Evolutionary conservation across 2,797 vertebrate genomes (phyloP).

Genomic region (Margarornis squamiger): DNA sequence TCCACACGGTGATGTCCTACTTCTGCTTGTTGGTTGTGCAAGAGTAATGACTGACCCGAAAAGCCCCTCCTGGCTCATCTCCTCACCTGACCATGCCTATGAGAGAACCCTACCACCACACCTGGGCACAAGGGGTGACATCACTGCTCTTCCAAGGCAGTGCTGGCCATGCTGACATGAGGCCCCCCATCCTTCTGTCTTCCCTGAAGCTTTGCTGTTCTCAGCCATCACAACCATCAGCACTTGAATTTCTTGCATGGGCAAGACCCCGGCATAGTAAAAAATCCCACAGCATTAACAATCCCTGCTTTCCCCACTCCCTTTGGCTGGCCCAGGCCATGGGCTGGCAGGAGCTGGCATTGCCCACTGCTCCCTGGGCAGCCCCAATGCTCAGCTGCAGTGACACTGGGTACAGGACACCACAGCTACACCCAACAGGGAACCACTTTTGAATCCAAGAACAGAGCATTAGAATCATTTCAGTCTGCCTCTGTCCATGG

Average conservation of each 20-base stretch:
- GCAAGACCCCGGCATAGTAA: neutral
- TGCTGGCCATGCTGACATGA: neutral
- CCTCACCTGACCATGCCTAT: neutral
- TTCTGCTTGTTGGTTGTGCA: neutral
- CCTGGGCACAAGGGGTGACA: neutral
- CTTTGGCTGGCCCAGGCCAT: neutral
- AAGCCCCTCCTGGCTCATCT: neutral
- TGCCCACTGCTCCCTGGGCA: neutral
- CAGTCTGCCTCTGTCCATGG: neutral
- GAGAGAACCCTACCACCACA: neutral
- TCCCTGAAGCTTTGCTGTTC: neutral
- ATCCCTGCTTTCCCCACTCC: neutral
- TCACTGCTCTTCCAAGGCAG: neutral
- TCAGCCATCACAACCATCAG: neutral
- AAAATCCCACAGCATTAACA: neutral
- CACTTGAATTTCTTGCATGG: too few relatives aligned
- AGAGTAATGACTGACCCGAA: neutral
- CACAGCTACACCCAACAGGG: neutral
- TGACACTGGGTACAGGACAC: fast-evolving
- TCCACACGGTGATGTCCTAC: neutral
- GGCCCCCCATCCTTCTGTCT: neutral
- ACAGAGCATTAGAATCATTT: too few relatives aligned
- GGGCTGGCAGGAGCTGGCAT: neutral
- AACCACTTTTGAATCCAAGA: neutral
- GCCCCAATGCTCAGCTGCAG: neutral